Evolutionary conservation across 1,140 invertebrate species (phyloP).

Genomic region (Cylas formicarius): DNA sequence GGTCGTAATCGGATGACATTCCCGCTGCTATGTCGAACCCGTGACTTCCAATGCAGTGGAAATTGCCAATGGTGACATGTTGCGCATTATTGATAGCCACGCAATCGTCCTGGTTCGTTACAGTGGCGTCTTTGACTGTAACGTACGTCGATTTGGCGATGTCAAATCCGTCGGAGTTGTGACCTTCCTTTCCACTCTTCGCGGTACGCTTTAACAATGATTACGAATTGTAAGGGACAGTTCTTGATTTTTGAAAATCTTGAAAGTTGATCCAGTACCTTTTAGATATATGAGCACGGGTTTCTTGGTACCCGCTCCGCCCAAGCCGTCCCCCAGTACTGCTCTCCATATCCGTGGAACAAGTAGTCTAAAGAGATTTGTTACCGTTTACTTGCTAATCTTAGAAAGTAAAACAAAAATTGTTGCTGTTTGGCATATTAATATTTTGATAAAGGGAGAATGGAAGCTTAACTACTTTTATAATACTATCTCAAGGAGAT

Average conservation of each 20-base stretch:
- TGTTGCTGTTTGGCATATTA: too few relatives aligned
- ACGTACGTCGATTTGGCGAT: not conserved
- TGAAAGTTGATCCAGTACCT: conserved; percentile 2
- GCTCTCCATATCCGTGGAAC: conserved; percentile 3
- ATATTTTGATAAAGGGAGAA: too few relatives aligned
- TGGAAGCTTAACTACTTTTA: too few relatives aligned
- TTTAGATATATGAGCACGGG: conserved; percentile 5
- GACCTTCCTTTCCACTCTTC: not conserved
- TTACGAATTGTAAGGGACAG: not conserved
- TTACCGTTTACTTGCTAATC: too few relatives aligned
- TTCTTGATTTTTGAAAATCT: not conserved
- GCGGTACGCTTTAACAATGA: conserved; percentile 9
- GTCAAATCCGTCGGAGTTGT: conserved; percentile 8
- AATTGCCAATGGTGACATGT: conserved; percentile 3
- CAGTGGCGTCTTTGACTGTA: not conserved
- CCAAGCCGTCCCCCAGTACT: conserved; percentile 5
- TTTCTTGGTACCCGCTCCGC: conserved; percentile 2
- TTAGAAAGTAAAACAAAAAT: too few relatives aligned
- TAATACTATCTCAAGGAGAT: conserved; percentile 12
- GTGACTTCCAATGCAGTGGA: conserved; percentile 8
- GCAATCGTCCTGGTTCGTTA: conserved; percentile 14
- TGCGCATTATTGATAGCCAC: conserved; percentile 8
- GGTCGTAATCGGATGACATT: not conserved
- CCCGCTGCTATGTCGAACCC: conserved; percentile 10
- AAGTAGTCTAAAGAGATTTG: not conserved